A percentile compares a stretch with the other conserved stretches of the same genome.
Conservation (phyloP, 2,113 vertebrate genomes). For the Varanus salvator region DNA sequence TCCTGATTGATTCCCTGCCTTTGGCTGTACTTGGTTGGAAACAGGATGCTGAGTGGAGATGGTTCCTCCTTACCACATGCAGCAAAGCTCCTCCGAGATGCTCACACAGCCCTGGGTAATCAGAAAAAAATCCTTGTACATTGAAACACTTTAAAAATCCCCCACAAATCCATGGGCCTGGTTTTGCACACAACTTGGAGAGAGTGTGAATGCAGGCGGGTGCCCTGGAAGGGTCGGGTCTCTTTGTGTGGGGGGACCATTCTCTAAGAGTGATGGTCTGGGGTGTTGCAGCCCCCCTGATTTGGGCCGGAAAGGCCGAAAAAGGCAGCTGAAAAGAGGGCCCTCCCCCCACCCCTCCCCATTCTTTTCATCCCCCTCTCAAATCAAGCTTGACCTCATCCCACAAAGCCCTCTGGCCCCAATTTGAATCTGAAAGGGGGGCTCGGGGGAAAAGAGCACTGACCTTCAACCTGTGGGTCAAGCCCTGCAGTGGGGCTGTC, state of each 20-base stretch:
- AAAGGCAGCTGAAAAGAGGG: neutral
- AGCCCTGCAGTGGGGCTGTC: neutral
- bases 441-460: constrained; percentile 76
- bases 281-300: neutral
- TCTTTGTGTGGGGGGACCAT: neutral
- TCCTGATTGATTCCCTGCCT: neutral
- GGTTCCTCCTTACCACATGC: too few species aligned
- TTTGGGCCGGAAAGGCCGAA: neutral
- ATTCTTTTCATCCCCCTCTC: constrained; percentile 22
- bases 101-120: too few species aligned
- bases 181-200: neutral
- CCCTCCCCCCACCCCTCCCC: neutral
- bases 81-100: too few species aligned
- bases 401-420: constrained; percentile 67
- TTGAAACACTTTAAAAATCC: too few species aligned
- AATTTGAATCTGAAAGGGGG: constrained; percentile 84
- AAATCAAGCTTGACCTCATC: constrained; percentile 53
- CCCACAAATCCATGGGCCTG: neutral
- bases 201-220: too few species aligned
- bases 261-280: neutral
- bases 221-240: neutral
- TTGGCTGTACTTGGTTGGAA: too few species aligned
- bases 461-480: constrained; percentile 85
- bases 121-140: too few species aligned
- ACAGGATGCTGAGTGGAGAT: too few species aligned